phyloP scores from a whole-genome alignment of 2,797 vertebrate species.

The Scleropages formosus region DNA sequence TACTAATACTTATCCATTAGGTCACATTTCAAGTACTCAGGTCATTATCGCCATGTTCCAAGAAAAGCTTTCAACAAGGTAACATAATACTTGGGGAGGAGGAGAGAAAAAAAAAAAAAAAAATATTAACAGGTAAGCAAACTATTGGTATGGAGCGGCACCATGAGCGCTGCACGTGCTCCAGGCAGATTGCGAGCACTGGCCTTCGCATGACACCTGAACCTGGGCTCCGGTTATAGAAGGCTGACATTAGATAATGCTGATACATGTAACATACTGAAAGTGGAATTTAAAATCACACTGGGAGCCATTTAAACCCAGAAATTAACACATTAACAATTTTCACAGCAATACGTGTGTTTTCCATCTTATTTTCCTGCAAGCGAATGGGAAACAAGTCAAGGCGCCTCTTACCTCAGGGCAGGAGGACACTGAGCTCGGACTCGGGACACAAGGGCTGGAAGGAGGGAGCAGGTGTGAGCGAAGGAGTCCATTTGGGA shows the following conservation, averaged over 20 bases:
- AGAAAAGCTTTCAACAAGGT: too few relatives aligned
- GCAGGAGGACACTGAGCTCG: constrained; percentile 75
- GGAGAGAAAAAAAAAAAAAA: too few relatives aligned
- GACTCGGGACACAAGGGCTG: constrained; percentile 66
- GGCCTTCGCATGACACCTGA: constrained; percentile 30
- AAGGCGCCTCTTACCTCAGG: constrained; percentile 75
- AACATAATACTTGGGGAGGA: not conserved
- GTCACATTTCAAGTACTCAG: not conserved
- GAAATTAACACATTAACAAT: constrained; percentile 10
- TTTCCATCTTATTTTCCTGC: not conserved
- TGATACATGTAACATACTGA: constrained; percentile 35
- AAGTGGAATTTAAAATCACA: constrained; percentile 49
- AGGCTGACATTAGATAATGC: constrained; percentile 24
- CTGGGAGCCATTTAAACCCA: not conserved
- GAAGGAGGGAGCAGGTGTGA: constrained; percentile 73
- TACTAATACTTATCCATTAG: too few relatives aligned
- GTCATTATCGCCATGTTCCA: not conserved
- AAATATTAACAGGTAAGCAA: too few relatives aligned
- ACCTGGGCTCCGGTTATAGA: constrained; percentile 27
- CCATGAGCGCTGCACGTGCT: too few relatives aligned
- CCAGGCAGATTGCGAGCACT: not conserved
- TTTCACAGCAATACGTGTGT: not conserved
- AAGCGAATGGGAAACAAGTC: not conserved
- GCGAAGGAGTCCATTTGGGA: constrained; percentile 78
- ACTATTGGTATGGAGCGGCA: too few relatives aligned